Evolutionary conservation across 2,797 vertebrate genomes (phyloP).

Genomic region (Hippoglossus hippoglossus): DNA sequence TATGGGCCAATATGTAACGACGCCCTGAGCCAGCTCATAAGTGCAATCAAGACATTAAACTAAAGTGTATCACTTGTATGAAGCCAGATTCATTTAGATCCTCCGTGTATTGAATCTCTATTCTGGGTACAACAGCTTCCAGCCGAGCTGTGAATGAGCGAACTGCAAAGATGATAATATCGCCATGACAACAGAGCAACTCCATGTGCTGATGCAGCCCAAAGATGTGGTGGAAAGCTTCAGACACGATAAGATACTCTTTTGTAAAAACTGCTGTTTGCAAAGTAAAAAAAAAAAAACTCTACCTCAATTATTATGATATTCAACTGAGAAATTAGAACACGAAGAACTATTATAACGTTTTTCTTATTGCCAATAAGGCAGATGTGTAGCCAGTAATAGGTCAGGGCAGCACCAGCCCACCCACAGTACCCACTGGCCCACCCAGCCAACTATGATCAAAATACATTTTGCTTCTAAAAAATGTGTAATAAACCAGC

Average conservation of each 20-base stretch:
- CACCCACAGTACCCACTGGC: too few species aligned
- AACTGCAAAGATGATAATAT: neutral
- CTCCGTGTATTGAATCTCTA: neutral
- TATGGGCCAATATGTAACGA: conserved; percentile 34
- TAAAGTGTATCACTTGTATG: conserved; percentile 10
- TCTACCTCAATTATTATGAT: neutral
- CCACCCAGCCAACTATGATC: too few species aligned
- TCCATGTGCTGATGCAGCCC: neutral
- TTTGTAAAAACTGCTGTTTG: neutral
- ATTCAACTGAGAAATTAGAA: too few species aligned
- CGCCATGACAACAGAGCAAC: conserved; percentile 1
- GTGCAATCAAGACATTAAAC: conserved; percentile 19
- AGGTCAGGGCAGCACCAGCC: too few species aligned
- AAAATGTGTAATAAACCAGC: too few species aligned
- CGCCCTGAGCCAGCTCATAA: conserved; percentile 20
- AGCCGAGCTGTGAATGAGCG: neutral
- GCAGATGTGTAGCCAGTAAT: too few species aligned
- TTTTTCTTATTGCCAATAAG: too few species aligned
- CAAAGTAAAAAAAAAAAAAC: neutral
- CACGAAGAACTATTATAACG: too few species aligned
- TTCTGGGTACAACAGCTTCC: neutral
- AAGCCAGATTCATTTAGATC: conserved; percentile 8
- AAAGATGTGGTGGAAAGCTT: neutral
- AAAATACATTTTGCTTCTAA: too few species aligned
- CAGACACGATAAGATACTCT: neutral